Conservation (phyloP, 2,113 vertebrate species). For the Agelaius tricolor region DNA sequence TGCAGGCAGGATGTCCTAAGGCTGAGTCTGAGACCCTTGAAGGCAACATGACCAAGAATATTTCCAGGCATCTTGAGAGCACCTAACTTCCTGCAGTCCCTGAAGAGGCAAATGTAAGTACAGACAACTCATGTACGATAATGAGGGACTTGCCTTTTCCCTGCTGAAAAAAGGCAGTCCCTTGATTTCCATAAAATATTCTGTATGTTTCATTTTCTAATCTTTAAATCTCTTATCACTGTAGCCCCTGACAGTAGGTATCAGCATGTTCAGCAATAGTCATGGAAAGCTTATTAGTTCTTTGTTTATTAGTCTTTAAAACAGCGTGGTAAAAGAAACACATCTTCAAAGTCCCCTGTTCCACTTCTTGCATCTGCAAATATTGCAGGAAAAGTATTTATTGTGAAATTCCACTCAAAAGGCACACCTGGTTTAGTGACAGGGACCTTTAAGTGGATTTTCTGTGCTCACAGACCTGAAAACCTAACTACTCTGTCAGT, state of each 20-base stretch:
- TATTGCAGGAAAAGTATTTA: background rate
- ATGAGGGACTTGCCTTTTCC: background rate
- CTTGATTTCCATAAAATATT: background rate
- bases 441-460: background rate
- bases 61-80: background rate
- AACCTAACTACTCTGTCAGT: background rate
- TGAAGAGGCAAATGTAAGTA: background rate
- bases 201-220: background rate
- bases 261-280: background rate
- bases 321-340: background rate
- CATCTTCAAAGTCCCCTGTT: background rate
- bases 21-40: background rate
- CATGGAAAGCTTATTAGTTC: background rate
- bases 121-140: background rate
- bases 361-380: background rate
- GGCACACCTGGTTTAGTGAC: background rate
- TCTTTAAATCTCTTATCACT: background rate
- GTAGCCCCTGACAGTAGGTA: background rate
- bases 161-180: background rate
- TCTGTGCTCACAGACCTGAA: background rate
- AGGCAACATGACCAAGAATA: background rate
- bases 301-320: background rate
- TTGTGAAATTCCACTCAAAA: background rate
- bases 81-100: accelerated
- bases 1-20: background rate